phyloP scores from a whole-genome alignment of 2,797 vertebrate species.

The Microctenopoma stevenorrisi region DNA sequence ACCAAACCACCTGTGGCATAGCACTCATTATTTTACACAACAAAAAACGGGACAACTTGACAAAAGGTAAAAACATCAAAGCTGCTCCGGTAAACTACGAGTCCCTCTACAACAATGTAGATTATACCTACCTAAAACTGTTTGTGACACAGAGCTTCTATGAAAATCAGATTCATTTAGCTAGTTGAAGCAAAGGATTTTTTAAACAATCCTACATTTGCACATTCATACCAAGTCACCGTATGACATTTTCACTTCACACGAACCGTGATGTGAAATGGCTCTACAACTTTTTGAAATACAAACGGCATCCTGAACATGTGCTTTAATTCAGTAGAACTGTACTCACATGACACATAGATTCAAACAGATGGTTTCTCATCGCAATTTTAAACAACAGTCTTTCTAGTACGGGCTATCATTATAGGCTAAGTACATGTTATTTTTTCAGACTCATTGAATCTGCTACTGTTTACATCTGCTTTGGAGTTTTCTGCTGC shows the following conservation, averaged over 20 bases:
- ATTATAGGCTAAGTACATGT: conserved; percentile 52
- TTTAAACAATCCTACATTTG: background rate
- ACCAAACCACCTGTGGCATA: conserved; percentile 11
- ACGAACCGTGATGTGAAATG: background rate
- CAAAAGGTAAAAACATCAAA: conserved; percentile 1
- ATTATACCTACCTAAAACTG: conserved; percentile 21
- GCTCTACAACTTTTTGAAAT: conserved; percentile 10
- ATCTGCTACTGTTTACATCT: conserved; percentile 51
- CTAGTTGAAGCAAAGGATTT: no score
- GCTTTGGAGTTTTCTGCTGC: conserved; percentile 36
- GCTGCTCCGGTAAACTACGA: background rate
- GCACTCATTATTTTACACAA: conserved; percentile 19
- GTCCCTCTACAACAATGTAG: background rate
- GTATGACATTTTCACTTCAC: conserved; percentile 15
- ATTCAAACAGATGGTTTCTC: conserved; percentile 48
- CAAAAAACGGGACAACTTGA: conserved; percentile 25
- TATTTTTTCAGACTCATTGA: conserved; percentile 42
- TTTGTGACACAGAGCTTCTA: conserved; percentile 50
- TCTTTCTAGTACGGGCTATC: conserved; percentile 41
- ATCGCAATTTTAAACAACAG: conserved; percentile 48
- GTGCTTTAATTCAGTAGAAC: conserved; percentile 27
- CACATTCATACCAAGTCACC: conserved; percentile 1
- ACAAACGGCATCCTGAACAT: conserved; percentile 22
- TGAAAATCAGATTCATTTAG: background rate
- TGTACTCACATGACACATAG: conserved; percentile 28